Conservation (phyloP, 2,888 invertebrate genomes). For the Lepidochitona cinerea region DNA sequence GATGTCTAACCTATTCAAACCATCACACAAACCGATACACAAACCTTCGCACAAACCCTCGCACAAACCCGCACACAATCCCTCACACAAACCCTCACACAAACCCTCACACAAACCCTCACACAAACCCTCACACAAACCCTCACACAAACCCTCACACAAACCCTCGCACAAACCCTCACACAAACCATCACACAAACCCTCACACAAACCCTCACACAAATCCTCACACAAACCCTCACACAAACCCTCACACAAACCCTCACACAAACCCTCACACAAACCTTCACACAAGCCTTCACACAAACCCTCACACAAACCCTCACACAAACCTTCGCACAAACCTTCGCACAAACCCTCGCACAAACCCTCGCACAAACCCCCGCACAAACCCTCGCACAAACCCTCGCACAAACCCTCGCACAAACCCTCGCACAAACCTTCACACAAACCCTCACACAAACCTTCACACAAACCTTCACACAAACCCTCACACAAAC, state of each 20-base stretch:
- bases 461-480: too few species aligned
- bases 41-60: neutral
- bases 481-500: too few species aligned
- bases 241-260: neutral
- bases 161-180: neutral
- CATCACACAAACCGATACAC: neutral
- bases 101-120: neutral
- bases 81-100: neutral
- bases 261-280: neutral
- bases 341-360: too few species aligned
- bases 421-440: too few species aligned
- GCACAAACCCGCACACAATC: neutral
- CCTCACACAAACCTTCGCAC: neutral
- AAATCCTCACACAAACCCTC: neutral
- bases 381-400: too few species aligned
- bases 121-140: neutral
- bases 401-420: too few species aligned
- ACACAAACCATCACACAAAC: neutral
- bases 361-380: too few species aligned
- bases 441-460: too few species aligned
- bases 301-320: neutral
- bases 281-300: neutral
- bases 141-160: neutral
- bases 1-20: too few species aligned
- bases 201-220: neutral